Evolutionary conservation across 2,797 vertebrate genomes (phyloP), one percentile per base, ranked within the genome.

Genomic region (Benthosema pterotum): DNA sequence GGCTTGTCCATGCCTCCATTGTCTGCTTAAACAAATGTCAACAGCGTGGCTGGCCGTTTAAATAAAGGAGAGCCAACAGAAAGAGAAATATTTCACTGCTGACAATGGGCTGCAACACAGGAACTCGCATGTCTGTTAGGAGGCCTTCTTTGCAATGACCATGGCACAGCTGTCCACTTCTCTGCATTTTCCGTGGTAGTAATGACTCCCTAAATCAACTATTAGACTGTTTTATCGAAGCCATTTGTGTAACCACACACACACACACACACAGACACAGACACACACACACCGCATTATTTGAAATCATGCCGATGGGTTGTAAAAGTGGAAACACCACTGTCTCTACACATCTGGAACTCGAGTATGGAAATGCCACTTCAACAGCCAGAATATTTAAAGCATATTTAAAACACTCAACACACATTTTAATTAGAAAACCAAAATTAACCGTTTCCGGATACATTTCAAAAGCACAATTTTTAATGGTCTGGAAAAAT

Each of bases 1-100:
- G 68, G 70, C 67, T 57, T 51, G 69, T 63, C 68, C 57, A 48
- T 53, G 19, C 47, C 42, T 67, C 66, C 68, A 73, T 85, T 85
- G 75, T 85, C 70, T 54, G 14, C 38, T 77, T 64, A 79, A 82
- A 85, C 22, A 45, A 78, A 79, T 50, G 42, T 64, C 65, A 80
- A 8, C 62, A 63, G 59, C 63, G 70, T 52, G 16, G 63, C 69
- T 57, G 14, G 74, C 60, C 58, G 13, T 67, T 68, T 57, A 60
- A 65, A 77, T 70, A 61, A 77, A 51, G 56, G 60, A 50, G n/a
- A 58, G 47, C 15, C 8, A 13, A 25, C 50, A 64, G 22, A 59
- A 58, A 53, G 4, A 4, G 43, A 59, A 53, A 50, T 59, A 63
- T 57, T 25, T 74, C 56, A 72, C 11, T 57, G 47, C 43, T 14